phyloP scores from a whole-genome alignment of 2,113 vertebrate species.

The Vulpes ferrilata region DNA sequence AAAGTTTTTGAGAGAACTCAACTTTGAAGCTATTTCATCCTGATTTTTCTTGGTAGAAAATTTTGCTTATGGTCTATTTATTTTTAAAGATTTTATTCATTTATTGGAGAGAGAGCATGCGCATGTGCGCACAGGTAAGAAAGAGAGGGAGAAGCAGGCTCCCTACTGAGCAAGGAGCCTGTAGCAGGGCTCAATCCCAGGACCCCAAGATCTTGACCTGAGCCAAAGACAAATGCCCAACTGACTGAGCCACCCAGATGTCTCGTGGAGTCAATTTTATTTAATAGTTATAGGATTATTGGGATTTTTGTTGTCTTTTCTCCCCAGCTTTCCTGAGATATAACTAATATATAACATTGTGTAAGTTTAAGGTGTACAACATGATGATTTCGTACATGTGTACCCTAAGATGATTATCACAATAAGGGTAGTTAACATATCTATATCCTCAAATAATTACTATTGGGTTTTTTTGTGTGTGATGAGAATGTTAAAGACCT shows the following conservation, averaged over 20 bases:
- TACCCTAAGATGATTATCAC: neutral
- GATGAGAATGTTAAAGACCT: neutral
- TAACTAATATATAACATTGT: neutral
- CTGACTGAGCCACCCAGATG: too few species aligned
- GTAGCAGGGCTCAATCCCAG: too few species aligned
- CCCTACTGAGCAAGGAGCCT: too few species aligned
- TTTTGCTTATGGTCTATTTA: neutral
- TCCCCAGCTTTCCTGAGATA: neutral
- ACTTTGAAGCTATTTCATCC: neutral
- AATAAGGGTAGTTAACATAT: neutral
- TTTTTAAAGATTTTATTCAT: too few species aligned
- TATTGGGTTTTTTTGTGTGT: neutral
- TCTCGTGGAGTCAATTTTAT: neutral
- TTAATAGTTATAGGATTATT: neutral
- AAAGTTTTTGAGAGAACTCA: neutral
- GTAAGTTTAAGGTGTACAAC: neutral
- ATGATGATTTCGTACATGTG: neutral
- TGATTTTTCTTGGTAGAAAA: slow-evolving; percentile 17
- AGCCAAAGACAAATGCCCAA: too few species aligned
- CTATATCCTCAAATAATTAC: neutral
- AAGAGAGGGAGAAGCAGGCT: too few species aligned
- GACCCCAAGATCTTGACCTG: too few species aligned
- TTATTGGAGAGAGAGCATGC: too few species aligned
- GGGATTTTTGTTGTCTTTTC: neutral
- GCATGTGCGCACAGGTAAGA: too few species aligned